phyloP scores from a whole-genome alignment of 35 echinoderm and acorn worm genomes.

The Holothuria glaberrima region DNA sequence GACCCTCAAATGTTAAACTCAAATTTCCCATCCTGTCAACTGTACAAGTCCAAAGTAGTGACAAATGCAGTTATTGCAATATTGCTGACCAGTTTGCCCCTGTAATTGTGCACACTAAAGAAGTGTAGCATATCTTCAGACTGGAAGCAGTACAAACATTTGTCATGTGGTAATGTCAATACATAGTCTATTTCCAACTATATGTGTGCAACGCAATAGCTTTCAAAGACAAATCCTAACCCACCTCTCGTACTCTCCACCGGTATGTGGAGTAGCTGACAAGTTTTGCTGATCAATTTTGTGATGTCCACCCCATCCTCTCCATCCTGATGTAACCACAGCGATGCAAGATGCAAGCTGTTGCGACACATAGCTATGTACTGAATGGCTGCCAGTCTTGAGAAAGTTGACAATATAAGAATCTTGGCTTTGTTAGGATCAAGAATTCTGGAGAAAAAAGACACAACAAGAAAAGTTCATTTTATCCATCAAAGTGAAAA shows the following conservation, averaged over 20 bases:
- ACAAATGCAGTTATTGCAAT: too few species aligned
- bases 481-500: background rate
- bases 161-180: too few species aligned
- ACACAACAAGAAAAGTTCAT: background rate
- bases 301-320: background rate
- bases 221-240: background rate
- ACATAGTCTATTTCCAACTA: too few species aligned
- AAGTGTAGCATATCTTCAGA: too few species aligned
- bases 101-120: too few species aligned
- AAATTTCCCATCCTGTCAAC: too few species aligned
- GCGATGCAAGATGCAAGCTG: background rate
- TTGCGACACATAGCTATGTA: constrained; percentile 2
- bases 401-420: background rate
- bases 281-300: constrained; percentile 41
- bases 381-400: constrained; percentile 9
- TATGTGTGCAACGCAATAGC: background rate
- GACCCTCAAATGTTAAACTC: too few species aligned
- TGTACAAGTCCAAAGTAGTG: too few species aligned
- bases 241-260: constrained; percentile 30
- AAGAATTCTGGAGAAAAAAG: constrained; percentile 2
- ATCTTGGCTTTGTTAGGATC: constrained; percentile 23
- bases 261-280: constrained; percentile 31
- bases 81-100: too few species aligned
- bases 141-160: too few species aligned
- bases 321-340: background rate